Conservation (phyloP, 1,140 invertebrate species). For the Drepana arcuata region DNA sequence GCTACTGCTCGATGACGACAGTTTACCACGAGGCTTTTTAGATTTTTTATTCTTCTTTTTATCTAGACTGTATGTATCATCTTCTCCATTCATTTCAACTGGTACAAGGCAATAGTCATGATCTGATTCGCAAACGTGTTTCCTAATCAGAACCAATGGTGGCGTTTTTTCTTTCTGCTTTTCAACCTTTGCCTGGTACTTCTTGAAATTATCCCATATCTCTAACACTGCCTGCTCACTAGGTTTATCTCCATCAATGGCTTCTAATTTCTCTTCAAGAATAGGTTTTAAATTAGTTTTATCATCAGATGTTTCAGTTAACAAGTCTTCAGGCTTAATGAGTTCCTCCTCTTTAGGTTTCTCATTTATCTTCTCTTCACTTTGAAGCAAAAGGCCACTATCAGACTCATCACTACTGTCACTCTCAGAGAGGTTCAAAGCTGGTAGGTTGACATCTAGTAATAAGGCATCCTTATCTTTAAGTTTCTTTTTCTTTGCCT, state of each 20-base stretch:
- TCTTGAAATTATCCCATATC: constrained; percentile 89
- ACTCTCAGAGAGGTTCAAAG: constrained; percentile 85
- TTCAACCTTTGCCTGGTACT: constrained; percentile 74
- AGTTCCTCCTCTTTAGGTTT: constrained; percentile 14
- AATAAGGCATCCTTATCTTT: constrained; percentile 76
- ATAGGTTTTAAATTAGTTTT: constrained; percentile 18
- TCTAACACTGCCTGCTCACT: constrained; percentile 70
- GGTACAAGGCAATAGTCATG: constrained; percentile 78
- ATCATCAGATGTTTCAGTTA: constrained; percentile 6
- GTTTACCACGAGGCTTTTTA: constrained; percentile 52
- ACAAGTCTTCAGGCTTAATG: constrained; percentile 4
- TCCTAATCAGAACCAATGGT: constrained; percentile 57
- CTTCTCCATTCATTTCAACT: constrained; percentile 50
- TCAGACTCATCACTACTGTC: constrained; percentile 85
- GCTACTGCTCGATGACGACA: constrained; percentile 78
- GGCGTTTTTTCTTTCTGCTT: constrained; percentile 62
- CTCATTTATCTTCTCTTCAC: constrained; percentile 32
- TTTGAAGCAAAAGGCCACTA: constrained; percentile 61
- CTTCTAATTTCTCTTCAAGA: constrained; percentile 55
- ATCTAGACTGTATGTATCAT: constrained; percentile 37
- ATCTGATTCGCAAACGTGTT: constrained; percentile 75
- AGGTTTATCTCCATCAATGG: constrained; percentile 45
- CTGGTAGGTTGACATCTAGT: constrained; percentile 78
- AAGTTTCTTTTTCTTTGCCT: constrained; percentile 74
- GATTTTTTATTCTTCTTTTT: constrained; percentile 65